Percentiles rank a stretch among this genome's conserved stretches.
Conservation (phyloP, 2,888 invertebrate genomes). For the Linnaemya vulpina region DNA sequence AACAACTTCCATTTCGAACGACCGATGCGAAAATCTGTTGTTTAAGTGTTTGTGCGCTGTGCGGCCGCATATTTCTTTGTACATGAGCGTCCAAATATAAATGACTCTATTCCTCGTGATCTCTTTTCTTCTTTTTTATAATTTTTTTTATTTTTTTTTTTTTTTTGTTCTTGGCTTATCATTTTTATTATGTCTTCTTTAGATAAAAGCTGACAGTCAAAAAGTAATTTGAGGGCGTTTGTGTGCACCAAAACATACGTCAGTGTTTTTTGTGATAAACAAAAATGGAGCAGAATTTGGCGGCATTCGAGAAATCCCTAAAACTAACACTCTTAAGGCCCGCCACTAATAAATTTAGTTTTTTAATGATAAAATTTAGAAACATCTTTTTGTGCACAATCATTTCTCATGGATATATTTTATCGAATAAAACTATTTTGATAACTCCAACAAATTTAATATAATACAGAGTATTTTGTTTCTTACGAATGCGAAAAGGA, state of each 20-base stretch:
- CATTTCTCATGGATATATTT: no score
- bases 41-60: neutral
- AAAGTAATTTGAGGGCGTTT: neutral
- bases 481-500: no score
- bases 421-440: no score
- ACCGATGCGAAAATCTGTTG: neutral
- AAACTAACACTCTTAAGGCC: neutral
- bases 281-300: neutral
- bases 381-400: no score
- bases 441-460: no score
- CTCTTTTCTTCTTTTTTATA: slow-evolving; percentile 5
- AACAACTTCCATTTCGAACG: neutral
- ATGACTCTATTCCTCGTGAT: slow-evolving; percentile 10
- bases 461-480: no score
- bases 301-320: neutral
- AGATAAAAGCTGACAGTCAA: neutral
- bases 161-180: slow-evolving; percentile 2
- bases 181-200: neutral
- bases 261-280: neutral
- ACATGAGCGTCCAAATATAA: neutral
- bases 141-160: neutral
- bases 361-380: no score
- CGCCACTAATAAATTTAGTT: no score
- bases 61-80: neutral
- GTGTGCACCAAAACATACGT: neutral